Base-by-base conservation (phyloP, 2,113 vertebrate species). In the Chrysochloris asiatica region DNA sequence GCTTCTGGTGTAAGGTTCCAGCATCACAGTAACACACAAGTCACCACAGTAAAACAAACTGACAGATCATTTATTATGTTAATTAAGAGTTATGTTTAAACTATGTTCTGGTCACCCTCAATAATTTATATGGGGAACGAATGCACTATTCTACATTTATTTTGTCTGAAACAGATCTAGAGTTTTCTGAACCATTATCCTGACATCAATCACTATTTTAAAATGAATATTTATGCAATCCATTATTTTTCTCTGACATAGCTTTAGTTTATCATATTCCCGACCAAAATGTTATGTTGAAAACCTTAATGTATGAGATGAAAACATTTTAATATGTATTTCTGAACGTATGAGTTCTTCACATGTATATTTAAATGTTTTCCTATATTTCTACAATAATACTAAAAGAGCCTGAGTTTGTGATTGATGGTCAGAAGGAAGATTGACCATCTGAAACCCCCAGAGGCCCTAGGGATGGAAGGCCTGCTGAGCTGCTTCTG, bases 301-400 rank as follows among this genome's bases (percentile, higher is more conserved):
- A 87, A 87, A 61, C 19, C 43, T 61, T 69, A 43, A 82, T 61
- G 76, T 93, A 59, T 48, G 30, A 76, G 90, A n/a, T 45, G 16
- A 69, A 86, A n/a, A n/a, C n/a, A n/a, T n/a, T 17, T 7, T 69
- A 33, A 72, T 73, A 41, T 47, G 48, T 16, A 83, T 59, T 28
- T 17, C 73, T 61, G 72, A 63, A 5, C 38, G 79, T 69, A 81
- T 9, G 24, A 28, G 69, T 76, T 77, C 33, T 75, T 83, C 41
- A 47, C 6, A 33, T 76, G 28, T 47, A 47, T 38, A 48, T 63
- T 14, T 36, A 28, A 47, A 84, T 41, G 33, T 41, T 28, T 48
- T 30, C 21, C 8, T 38, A n/a, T 65, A 4, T 33, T 38, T 75
- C 17, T 67, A 50, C 41, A 92, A 50, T 84, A 24, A 73, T 69